Base-by-base conservation (phyloP, 2,113 vertebrate species). In the Macaca nemestrina region DNA sequence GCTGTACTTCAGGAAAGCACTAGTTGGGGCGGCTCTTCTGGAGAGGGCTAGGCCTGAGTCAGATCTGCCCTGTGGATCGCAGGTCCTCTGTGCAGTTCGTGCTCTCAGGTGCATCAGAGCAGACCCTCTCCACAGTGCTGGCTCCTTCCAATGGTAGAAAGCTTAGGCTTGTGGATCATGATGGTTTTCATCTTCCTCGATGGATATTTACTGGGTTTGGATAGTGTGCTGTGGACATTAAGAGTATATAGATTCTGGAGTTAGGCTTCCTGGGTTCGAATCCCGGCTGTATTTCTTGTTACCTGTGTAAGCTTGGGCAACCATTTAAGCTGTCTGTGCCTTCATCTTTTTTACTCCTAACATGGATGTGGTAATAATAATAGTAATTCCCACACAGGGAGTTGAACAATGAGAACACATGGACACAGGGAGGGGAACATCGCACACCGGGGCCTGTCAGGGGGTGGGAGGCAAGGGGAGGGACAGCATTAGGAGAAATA, bases 1-100 rank as follows among this genome's bases (percentile, higher is more conserved):
- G 3, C 12, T 59, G 57, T 22, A 23, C 83, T 96, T 96, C 72
- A 95, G 93, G 86, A 94, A 96, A 55, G 40, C 18, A 40, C 20
- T 70, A 55, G 68, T 13, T 75, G 55, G 38, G 38, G n/a, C 7
- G 2, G 90, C 5, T 83, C 22, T 59, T 57, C 64, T 79, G 72
- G 64, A 88, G 81, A 55, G 55, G 3, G 27, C 12, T 2, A 20
- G 68, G 73, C 55, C 50, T 43, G 85, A 70, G 35, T 38, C 52
- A 55, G 6, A 50, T 48, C 68, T 82, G 20, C 64, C 43, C 23
- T n/a, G 52, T 38, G 76, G 43, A n/a, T 16, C n/a, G 11, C 1
- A 45, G 45, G n/a, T 57, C 45, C 64, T 93, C 61, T n/a, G 22
- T 2, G 11, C 45, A 52, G 57, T 67, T 85, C 7, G 0, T 52